Percentiles rank a stretch among this genome's conserved stretches.
Evolutionary conservation across 2,113 vertebrate genomes (phyloP).

Genomic region (Xenotilapia leptura): DNA sequence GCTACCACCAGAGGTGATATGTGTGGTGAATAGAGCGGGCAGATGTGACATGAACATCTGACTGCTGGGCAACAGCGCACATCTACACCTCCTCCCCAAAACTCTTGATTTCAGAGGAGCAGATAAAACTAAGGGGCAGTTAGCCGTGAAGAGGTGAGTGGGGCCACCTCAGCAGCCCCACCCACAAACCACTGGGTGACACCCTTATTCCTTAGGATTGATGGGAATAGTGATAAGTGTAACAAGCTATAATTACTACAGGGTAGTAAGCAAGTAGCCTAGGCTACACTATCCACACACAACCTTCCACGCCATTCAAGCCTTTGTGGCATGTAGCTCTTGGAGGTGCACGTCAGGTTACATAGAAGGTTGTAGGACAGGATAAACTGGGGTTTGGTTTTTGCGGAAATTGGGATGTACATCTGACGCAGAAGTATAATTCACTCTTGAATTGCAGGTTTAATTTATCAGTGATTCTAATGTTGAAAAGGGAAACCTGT

Average conservation of each 20-base stretch:
- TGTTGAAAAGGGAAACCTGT: neutral
- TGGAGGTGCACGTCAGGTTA: neutral
- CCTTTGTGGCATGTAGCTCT: neutral
- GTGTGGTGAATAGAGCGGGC: neutral
- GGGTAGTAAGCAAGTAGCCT: neutral
- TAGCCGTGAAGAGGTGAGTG: accelerated
- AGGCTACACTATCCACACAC: neutral
- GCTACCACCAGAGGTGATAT: accelerated
- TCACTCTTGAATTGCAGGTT: neutral
- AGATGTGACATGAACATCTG: neutral
- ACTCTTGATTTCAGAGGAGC: neutral
- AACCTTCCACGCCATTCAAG: neutral
- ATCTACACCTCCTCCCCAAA: neutral
- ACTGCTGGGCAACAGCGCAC: neutral
- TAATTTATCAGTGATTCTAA: neutral
- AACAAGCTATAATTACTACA: accelerated
- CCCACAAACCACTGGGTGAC: neutral
- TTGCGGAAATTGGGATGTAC: neutral
- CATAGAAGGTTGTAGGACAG: neutral
- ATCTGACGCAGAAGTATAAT: neutral
- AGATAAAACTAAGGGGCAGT: neutral
- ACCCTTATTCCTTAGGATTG: neutral
- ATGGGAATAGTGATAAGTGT: neutral
- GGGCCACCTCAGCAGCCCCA: neutral
- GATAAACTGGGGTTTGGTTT: neutral